Evolutionary conservation across 2,888 invertebrate genomes (phyloP), one percentile per base, ranked within the genome.

Genomic region (Chaitophorus viminalis): DNA sequence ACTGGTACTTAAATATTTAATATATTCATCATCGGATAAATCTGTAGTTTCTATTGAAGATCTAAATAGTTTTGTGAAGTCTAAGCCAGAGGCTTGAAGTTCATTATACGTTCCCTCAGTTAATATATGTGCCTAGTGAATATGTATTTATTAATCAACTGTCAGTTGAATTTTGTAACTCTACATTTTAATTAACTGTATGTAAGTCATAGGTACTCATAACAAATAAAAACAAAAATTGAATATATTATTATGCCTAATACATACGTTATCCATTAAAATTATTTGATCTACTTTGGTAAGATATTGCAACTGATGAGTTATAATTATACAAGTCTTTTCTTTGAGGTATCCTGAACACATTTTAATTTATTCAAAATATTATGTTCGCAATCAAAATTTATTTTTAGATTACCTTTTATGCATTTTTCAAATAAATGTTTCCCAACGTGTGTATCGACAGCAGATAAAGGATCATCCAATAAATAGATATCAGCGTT

Each of bases 301-400:
- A 17, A 95, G 92, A 90, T 95, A 96, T 91, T 97, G 97, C 82
- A 96, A 91, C 91, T 97, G 97, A 92, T 97, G 96, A 0, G 97
- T 97, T 5, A 96, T 95, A 87, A 97, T 92, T 78, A 97, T 93
- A 0, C 95, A 94, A 17, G 95, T 95, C 91, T 95, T 95, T n/a
- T 93, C 93, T 74, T 92, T 92, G 88, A 97, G 91, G 90, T 89
- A 90, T 6, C 93, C 94, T 89, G 92, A 90, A 90, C 60, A 65
- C 88, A 79, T 65, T 75, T n/a, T 29, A 3, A 70, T 70, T 70
- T 29, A 39, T 1, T 46, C 31, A 65, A n/a, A n/a, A n/a, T n/a
- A 76, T 1, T 11, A 46, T 14, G 46, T n/a, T 14, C 11, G 11
- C 46, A 1, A 29, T 0, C 39, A 0, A 18, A 39, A 46, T n/a